Base-by-base conservation (phyloP, 2,888 invertebrate genomes). In the Galeopsomyia nigrocyanea region DNA sequence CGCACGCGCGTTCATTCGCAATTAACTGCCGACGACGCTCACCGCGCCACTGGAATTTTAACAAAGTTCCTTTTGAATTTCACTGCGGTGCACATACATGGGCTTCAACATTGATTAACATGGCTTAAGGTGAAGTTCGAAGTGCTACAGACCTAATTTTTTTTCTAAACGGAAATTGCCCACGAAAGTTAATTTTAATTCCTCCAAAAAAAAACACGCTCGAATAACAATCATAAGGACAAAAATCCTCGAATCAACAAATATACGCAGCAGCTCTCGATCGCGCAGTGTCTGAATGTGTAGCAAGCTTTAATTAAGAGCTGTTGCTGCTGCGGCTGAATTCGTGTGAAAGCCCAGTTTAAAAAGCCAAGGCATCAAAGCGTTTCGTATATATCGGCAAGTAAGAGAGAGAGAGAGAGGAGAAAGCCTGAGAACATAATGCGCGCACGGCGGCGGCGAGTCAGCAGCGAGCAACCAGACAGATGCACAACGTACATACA, bases 371-470 rank as follows among this genome's bases (percentile, higher is more conserved):
- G 39, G 39, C 39, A 39, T 10, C 39, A 7, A 7, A 3, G 39
- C 7, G 39, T 39, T 39, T 39, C 39, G 62, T 75, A 71, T 67
- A 71, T 39, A 39, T 39, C 57, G 64, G 56, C 51, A 26, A 26
- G 19, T 22, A 21, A 49, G 62, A 65, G 21, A 79, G 79, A 81
- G 81, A 82, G 84, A 85, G 84, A 83, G 84, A 85, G 83, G 85
- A 86, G 85, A 85, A 85, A 86, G 86, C 85, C 85, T 85, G 86
- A 85, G 85, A 85, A 85, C 84, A 80, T 80, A 81, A 80, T 80
- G 77, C 77, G 76, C 80, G 78, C 78, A 70, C 74, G n/a, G n/a
- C n/a, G n/a, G n/a, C n/a, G n/a, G 65, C 16, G 61, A 65, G 55
- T 22, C 47, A 26, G 26, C 26, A 26, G 26, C 26, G 26, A 26